These are phyloP conservation scores for Phlogophora meticulosa DNA, from an alignment of 2,888 invertebrate species.

Conservation along the genomic window DNA sequence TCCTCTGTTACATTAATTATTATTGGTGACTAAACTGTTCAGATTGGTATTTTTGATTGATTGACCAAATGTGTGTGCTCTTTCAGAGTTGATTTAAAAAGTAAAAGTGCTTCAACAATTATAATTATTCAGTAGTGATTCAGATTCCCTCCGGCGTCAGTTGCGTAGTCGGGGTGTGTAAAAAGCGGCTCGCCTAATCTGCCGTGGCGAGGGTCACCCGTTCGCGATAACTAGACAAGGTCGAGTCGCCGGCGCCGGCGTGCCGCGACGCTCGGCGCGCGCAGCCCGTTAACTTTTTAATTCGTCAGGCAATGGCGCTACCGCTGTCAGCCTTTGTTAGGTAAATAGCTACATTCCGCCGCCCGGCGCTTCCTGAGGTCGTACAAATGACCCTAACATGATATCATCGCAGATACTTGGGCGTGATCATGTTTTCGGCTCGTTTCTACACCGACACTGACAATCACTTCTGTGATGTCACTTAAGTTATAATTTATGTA, in stretches of 20 bases:
- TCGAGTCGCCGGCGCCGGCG: conserved; percentile 88
- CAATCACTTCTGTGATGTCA: conserved; percentile 64
- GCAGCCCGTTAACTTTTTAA: conserved; percentile 89
- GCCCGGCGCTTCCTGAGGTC: conserved; percentile 67
- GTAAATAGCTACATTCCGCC: conserved; percentile 74
- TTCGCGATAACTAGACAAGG: conserved; percentile 89
- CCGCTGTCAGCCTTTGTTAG: conserved; percentile 81
- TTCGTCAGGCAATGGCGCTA: conserved; percentile 84
- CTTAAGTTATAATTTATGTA: conserved; percentile 65
- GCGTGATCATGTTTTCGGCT: conserved; percentile 52
- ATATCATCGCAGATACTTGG: conserved; percentile 63
- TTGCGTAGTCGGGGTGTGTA: conserved; percentile 69
- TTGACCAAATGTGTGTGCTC: conserved; percentile 9
- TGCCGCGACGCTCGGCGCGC: conserved; percentile 84
- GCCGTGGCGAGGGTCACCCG: conserved; percentile 85
- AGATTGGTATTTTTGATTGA: conserved; percentile 18
- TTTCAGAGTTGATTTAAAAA: conserved; percentile 26
- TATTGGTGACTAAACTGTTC: conserved; percentile 5
- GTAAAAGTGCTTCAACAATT: conserved; percentile 48
- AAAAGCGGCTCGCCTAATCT: conserved; percentile 82
- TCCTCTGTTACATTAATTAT: conserved; percentile 9
- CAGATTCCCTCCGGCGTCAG: conserved; percentile 42
- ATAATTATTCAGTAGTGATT: conserved; percentile 30
- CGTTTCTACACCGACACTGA: conserved; percentile 51
- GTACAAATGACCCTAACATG: conserved; percentile 57